Evolutionary conservation across 2,113 vertebrate genomes (phyloP).

Genomic region (Cavia porcellus): DNA sequence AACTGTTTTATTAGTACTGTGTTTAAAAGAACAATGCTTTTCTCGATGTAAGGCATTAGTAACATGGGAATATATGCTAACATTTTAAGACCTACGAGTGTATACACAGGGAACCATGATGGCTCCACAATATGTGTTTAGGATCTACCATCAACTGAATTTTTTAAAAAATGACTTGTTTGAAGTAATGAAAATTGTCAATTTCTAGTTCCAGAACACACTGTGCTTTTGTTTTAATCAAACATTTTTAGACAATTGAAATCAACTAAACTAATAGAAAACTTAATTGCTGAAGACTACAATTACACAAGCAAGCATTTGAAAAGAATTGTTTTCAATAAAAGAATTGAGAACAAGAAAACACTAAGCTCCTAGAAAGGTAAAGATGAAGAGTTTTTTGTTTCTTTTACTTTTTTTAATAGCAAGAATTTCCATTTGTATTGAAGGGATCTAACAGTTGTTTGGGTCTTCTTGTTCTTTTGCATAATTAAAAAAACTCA

Average conservation of each 20-base stretch:
- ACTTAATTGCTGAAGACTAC: neutral
- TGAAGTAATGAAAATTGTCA: neutral
- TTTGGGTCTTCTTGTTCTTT: neutral
- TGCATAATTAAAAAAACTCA: neutral
- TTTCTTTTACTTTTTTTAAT: constrained; percentile 31
- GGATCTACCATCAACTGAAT: neutral
- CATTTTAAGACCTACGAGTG: neutral
- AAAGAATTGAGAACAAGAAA: constrained; percentile 38
- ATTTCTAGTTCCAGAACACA: neutral
- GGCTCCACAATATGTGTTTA: neutral
- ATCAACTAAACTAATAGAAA: constrained; percentile 40
- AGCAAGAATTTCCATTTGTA: neutral
- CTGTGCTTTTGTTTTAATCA: neutral
- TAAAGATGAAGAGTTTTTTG: constrained; percentile 4
- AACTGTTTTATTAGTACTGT: constrained; percentile 10
- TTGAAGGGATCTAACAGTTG: neutral
- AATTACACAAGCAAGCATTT: constrained; percentile 12
- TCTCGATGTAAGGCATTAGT: neutral
- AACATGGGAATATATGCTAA: neutral
- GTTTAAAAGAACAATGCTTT: neutral
- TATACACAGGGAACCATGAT: neutral
- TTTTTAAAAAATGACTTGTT: neutral
- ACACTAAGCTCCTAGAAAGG: constrained; percentile 5
- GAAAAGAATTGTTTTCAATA: constrained; percentile 19
- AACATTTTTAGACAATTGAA: constrained; percentile 35